phyloP scores from a whole-genome alignment of 1,140 invertebrate species.

The Magallana gigas region DNA sequence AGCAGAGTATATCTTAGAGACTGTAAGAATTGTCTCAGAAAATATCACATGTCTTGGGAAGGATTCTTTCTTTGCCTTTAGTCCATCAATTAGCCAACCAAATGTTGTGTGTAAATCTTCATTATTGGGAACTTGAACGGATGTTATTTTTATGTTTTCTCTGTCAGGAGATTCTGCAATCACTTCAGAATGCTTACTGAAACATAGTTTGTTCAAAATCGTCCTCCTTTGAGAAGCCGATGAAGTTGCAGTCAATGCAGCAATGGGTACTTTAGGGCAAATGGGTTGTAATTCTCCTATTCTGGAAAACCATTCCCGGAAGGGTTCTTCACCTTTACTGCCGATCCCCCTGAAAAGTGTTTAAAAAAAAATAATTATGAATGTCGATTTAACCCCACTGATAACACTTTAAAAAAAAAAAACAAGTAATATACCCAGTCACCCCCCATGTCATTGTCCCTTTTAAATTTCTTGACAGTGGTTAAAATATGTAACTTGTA shows the following conservation, averaged over 20 bases:
- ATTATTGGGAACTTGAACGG: no score
- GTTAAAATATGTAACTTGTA: background rate
- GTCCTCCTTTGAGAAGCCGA: constrained; percentile 40
- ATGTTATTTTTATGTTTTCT: constrained; percentile 52
- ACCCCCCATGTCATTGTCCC: background rate
- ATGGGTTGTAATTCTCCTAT: constrained; percentile 49
- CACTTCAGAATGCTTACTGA: background rate
- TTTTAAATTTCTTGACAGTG: background rate
- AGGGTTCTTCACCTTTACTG: constrained; percentile 35
- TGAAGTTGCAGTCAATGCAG: constrained; percentile 50
- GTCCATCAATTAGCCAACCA: no score
- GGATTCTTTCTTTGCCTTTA: no score
- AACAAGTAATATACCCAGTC: background rate
- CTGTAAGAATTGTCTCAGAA: no score
- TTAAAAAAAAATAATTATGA: background rate
- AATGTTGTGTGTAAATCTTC: no score
- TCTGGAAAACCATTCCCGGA: constrained; percentile 46
- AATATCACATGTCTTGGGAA: no score
- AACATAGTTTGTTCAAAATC: constrained; percentile 46
- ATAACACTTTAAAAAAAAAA: background rate
- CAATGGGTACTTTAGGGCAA: constrained; percentile 10
- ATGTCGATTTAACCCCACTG: background rate
- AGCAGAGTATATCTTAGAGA: background rate
- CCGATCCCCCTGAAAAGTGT: constrained; percentile 23
- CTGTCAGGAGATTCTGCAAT: constrained; percentile 47